Conservation (phyloP, 2,888 invertebrate species). For the Dasysyrphus albostriatus region DNA sequence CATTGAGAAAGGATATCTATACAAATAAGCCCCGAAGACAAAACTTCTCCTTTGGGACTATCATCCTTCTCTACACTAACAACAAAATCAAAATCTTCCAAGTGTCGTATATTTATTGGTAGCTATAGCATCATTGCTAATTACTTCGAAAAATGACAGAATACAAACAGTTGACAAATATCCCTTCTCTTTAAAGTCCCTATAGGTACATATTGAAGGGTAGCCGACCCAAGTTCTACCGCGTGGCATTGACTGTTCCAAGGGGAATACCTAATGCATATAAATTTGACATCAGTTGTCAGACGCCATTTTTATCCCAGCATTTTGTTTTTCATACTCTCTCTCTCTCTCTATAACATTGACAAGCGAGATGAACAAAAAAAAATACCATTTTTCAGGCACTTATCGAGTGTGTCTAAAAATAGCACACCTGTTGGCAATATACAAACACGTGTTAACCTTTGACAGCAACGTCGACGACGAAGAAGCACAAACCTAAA, state of each 20-base stretch:
- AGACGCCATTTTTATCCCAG: constrained; percentile 44
- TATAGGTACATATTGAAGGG: neutral
- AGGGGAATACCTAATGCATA: constrained; percentile 42
- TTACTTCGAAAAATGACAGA: constrained; percentile 64
- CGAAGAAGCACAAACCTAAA: constrained; percentile 1
- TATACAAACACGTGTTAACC: constrained; percentile 59
- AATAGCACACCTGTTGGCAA: constrained; percentile 71
- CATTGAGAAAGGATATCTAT: neutral
- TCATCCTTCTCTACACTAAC: neutral
- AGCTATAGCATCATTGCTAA: constrained; percentile 31
- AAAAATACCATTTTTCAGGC: constrained; percentile 30
- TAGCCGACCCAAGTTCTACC: neutral
- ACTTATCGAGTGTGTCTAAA: constrained; percentile 43
- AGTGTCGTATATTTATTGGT: constrained; percentile 57
- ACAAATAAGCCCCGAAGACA: neutral
- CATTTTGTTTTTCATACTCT: neutral
- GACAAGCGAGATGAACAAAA: constrained; percentile 48
- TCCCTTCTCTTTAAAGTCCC: neutral
- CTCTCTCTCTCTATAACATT: neutral
- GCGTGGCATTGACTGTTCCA: neutral
- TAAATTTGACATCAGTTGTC: constrained; percentile 67
- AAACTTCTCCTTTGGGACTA: constrained; percentile 4
- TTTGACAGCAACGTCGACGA: constrained; percentile 51
- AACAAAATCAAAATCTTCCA: neutral
- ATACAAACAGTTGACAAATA: constrained; percentile 70